A percentile compares a stretch with the other conserved stretches of the same genome.
Evolutionary conservation across 2,888 invertebrate genomes (phyloP).

Genomic region (Noctua janthe): DNA sequence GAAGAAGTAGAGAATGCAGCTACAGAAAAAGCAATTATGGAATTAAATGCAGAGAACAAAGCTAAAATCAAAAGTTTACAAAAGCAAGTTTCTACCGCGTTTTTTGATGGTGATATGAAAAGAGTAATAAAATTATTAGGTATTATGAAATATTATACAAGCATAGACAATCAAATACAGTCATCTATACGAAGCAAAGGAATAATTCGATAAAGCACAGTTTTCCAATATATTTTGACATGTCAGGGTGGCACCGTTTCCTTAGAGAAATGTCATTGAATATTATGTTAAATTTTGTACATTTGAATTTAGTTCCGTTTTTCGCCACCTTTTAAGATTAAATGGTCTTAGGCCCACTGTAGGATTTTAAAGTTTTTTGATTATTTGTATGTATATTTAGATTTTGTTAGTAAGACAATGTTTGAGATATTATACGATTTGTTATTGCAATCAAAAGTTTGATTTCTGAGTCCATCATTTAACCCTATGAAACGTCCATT

Average conservation of each 20-base stretch:
- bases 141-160: slow-evolving; percentile 96
- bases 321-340: background rate
- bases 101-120: slow-evolving; percentile 91
- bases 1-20: slow-evolving; percentile 94
- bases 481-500: background rate
- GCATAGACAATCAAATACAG: slow-evolving; percentile 95
- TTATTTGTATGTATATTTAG: slow-evolving; percentile 31
- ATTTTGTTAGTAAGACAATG: slow-evolving; percentile 22
- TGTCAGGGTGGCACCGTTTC: background rate
- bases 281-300: background rate
- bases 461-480: background rate
- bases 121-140: slow-evolving; percentile 92
- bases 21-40: slow-evolving; percentile 89
- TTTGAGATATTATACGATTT: slow-evolving; percentile 23
- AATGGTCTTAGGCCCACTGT: background rate
- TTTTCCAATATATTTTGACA: background rate
- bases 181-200: slow-evolving; percentile 90
- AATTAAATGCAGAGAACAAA: slow-evolving; percentile 91
- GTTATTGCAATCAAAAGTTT: slow-evolving; percentile 19
- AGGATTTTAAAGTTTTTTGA: slow-evolving; percentile 2
- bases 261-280: background rate
- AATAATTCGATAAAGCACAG: slow-evolving; percentile 83
- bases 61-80: slow-evolving; percentile 88
- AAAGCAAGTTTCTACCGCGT: slow-evolving; percentile 91
- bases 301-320: slow-evolving; percentile 24